A percentile compares a stretch with the other conserved stretches of the same genome.
phyloP scores from a whole-genome alignment of 1,140 invertebrate genomes.

The Pissodes strobi region DNA sequence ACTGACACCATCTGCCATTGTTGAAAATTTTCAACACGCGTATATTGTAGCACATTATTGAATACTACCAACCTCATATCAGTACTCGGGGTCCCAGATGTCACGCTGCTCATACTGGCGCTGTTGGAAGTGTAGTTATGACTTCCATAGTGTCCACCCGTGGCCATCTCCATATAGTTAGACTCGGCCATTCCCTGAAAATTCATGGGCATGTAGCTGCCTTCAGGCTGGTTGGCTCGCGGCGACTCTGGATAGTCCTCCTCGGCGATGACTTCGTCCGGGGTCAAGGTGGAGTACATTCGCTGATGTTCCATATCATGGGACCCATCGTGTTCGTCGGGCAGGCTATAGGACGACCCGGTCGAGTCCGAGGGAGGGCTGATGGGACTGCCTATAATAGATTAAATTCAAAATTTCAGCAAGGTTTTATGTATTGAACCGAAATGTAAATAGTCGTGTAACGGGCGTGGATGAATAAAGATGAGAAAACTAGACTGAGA shows the following conservation, averaged over 20 bases:
- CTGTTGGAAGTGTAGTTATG: slow-evolving; percentile 61
- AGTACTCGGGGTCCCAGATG: slow-evolving; percentile 71
- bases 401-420: too few relatives aligned
- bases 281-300: slow-evolving; percentile 63
- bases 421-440: too few relatives aligned
- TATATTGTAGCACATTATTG: too few relatives aligned
- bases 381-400: slow-evolving; percentile 62
- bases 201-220: slow-evolving; percentile 69
- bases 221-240: slow-evolving; percentile 10
- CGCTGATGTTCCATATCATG: slow-evolving; percentile 48
- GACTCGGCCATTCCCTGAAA: slow-evolving; percentile 58
- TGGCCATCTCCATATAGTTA: slow-evolving; percentile 69
- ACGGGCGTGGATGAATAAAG: too few relatives aligned
- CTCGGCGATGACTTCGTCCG: slow-evolving; percentile 63
- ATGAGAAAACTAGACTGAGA: too few relatives aligned
- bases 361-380: slow-evolving; percentile 70
- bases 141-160: too few relatives aligned
- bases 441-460: too few relatives aligned
- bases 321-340: slow-evolving; percentile 60
- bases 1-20: too few relatives aligned
- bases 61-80: slow-evolving; percentile 55
- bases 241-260: slow-evolving; percentile 51
- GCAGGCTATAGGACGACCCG: slow-evolving; percentile 71
- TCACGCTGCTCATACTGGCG: slow-evolving; percentile 71
- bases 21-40: too few relatives aligned